Percentiles rank a stretch among this genome's conserved stretches.
Conservation (phyloP, 1,140 invertebrate genomes). For the Thaumetopoea pityocampa region DNA sequence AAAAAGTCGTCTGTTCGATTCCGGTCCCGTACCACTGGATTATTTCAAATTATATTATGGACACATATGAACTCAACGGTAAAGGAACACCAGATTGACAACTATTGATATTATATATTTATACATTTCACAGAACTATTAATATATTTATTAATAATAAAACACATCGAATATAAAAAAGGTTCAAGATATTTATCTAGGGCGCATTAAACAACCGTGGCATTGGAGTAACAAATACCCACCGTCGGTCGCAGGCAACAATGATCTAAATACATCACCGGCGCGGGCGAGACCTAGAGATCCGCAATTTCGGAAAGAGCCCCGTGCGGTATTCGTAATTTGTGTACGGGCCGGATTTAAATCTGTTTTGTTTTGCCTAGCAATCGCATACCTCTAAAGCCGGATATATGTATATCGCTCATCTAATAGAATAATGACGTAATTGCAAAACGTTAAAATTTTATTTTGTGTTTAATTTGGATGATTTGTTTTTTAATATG, state of each 20-base stretch:
- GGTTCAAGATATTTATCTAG: constrained; percentile 38
- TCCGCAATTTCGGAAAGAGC: constrained; percentile 34
- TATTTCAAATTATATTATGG: no score
- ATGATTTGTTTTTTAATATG: no score
- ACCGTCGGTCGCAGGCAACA: constrained; percentile 36
- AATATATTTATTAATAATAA: constrained; percentile 10
- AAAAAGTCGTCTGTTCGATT: background rate
- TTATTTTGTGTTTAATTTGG: no score
- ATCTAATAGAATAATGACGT: no score
- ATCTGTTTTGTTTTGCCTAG: constrained; percentile 11
- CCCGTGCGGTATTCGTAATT: constrained; percentile 12
- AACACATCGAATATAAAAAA: constrained; percentile 27
- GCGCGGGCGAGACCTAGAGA: constrained; percentile 19
- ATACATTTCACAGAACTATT: constrained; percentile 10
- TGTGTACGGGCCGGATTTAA: constrained; percentile 11
- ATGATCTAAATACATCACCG: constrained; percentile 35
- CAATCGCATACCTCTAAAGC: no score
- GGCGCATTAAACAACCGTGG: constrained; percentile 37
- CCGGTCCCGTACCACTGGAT: no score
- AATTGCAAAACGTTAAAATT: no score
- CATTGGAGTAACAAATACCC: constrained; percentile 41
- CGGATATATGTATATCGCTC: no score
- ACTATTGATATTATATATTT: constrained; percentile 4
- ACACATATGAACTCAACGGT: background rate
- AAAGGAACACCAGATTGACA: background rate